Evolutionary conservation across 1,140 invertebrate genomes (phyloP).

Genomic region (Nasonia vitripennis): DNA sequence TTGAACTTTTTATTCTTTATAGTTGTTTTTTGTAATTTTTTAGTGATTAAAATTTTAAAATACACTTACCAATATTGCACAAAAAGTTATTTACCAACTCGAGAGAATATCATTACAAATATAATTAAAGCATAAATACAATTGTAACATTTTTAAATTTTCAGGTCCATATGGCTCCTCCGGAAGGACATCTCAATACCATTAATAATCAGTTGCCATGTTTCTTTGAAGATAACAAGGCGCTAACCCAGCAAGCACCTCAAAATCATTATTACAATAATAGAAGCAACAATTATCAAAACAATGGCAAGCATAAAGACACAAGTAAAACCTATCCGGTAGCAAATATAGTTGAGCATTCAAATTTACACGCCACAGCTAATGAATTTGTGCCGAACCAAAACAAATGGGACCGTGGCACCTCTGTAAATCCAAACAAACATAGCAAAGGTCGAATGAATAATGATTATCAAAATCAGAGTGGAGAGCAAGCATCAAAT

Average conservation of each 20-base stretch:
- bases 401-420: slow-evolving; percentile 5
- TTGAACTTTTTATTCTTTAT: too few relatives aligned
- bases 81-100: too few relatives aligned
- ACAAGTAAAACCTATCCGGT: slow-evolving; percentile 10
- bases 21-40: not conserved
- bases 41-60: not conserved
- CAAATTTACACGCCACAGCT: slow-evolving; percentile 64
- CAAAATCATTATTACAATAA: slow-evolving; percentile 5
- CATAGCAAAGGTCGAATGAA: slow-evolving; percentile 26
- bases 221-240: not conserved
- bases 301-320: slow-evolving; percentile 28
- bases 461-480: slow-evolving; percentile 38
- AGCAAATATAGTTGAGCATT: slow-evolving; percentile 51
- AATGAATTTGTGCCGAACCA: slow-evolving; percentile 62
- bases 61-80: too few relatives aligned
- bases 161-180: slow-evolving; percentile 34
- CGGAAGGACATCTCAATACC: slow-evolving; percentile 44
- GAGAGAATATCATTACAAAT: not conserved
- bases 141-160: not conserved
- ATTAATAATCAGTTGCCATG: slow-evolving; percentile 45
- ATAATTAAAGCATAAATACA: not conserved
- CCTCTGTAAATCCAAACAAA: slow-evolving; percentile 15
- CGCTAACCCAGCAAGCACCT: not conserved
- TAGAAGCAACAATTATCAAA: slow-evolving; percentile 45
- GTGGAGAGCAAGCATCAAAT: slow-evolving; percentile 25